These are phyloP conservation scores for Ricordea florida DNA, from an alignment of 92 coral and sea anemone genomes.

Conservation along the genomic window DNA sequence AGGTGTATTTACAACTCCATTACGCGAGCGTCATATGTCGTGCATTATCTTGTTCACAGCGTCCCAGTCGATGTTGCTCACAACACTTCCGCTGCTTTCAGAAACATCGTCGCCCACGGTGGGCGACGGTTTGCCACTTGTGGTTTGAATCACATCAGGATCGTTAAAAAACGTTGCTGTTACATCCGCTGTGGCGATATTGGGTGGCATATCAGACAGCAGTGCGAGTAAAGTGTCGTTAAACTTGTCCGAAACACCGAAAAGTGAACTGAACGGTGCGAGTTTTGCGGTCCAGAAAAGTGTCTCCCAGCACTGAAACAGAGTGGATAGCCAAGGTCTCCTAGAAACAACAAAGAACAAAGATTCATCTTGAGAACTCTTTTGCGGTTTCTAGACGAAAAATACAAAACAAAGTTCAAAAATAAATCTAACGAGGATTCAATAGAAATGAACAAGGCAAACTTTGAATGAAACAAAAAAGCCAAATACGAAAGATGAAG, in stretches of 20 bases:
- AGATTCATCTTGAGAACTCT: too few species aligned
- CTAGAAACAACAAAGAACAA: too few species aligned
- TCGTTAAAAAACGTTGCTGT: constrained; percentile 88
- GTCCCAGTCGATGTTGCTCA: constrained; percentile 83
- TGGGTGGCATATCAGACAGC: constrained; percentile 86
- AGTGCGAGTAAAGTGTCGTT: constrained; percentile 82
- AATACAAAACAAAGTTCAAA: neutral
- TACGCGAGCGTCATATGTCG: constrained; percentile 15
- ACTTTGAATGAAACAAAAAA: too few species aligned
- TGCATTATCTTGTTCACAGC: constrained; percentile 72
- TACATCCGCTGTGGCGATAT: constrained; percentile 70
- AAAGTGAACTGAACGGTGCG: constrained; percentile 78
- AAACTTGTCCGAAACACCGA: constrained; percentile 70
- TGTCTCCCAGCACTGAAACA: constrained; percentile 85
- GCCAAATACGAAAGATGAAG: too few species aligned
- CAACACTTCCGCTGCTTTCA: constrained; percentile 77
- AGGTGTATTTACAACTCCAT: too few species aligned
- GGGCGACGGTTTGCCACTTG: constrained; percentile 85
- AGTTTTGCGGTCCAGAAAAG: constrained; percentile 80
- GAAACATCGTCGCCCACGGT: constrained; percentile 89
- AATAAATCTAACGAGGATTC: neutral
- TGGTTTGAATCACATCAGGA: constrained; percentile 63
- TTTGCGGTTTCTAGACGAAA: too few species aligned
- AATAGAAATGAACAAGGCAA: too few species aligned
- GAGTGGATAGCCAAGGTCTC: constrained; percentile 24